phyloP scores from a whole-genome alignment of 2,113 vertebrate genomes.

The Eurystomus gularis region DNA sequence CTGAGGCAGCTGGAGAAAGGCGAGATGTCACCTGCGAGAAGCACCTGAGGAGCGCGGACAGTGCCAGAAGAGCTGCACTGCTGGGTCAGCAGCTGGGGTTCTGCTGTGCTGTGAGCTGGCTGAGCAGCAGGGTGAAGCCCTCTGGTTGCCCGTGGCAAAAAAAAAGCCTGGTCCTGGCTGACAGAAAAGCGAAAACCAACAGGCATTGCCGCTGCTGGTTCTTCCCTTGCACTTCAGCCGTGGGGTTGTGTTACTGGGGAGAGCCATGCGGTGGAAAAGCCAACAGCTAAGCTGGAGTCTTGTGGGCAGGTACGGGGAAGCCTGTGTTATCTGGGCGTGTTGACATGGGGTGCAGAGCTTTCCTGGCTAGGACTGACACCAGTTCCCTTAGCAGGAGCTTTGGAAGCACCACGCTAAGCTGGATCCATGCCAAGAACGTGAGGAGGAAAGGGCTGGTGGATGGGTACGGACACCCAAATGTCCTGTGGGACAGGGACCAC shows the following conservation, averaged over 20 bases:
- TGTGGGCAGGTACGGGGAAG: not conserved
- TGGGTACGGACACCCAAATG: fast-evolving
- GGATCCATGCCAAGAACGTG: fast-evolving
- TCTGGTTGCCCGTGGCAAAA: fast-evolving
- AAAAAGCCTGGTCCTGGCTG: not conserved
- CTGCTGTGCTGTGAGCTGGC: not conserved
- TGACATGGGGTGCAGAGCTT: not conserved
- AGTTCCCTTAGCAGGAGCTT: not conserved
- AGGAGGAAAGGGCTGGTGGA: not conserved
- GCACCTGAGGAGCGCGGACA: not conserved
- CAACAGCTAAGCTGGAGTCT: not conserved
- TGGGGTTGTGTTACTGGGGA: fast-evolving
- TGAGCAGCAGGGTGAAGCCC: not conserved
- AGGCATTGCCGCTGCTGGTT: not conserved
- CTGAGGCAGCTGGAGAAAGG: not conserved
- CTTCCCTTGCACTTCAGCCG: not conserved
- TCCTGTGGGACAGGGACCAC: fast-evolving
- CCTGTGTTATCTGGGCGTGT: fast-evolving
- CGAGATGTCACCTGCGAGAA: not conserved
- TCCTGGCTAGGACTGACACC: not conserved
- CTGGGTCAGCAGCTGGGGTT: not conserved
- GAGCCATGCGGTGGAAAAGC: not conserved
- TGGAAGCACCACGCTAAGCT: not conserved
- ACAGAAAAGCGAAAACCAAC: not conserved
- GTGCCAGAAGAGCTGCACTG: not conserved